A percentile compares a stretch with the other conserved stretches of the same genome.
Conservation (phyloP, 2,888 invertebrate genomes). For the Hololepta plana region DNA sequence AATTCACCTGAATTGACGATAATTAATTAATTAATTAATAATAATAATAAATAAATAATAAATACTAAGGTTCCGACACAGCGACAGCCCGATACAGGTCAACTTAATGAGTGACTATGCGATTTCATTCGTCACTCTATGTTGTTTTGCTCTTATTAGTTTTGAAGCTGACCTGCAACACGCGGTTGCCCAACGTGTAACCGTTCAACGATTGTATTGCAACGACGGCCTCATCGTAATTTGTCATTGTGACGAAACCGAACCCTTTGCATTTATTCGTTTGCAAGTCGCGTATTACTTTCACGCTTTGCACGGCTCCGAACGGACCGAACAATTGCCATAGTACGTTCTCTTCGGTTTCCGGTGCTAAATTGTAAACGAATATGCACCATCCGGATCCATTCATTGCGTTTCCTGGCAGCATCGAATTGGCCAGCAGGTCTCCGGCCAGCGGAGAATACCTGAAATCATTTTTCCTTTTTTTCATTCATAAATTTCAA, state of each 20-base stretch:
- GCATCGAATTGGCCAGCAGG: slow-evolving; percentile 51
- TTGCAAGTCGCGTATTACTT: slow-evolving; percentile 87
- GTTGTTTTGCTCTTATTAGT: slow-evolving; percentile 68
- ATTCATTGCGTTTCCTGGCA: slow-evolving; percentile 71
- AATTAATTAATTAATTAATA: too few species aligned
- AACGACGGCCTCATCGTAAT: slow-evolving; percentile 91
- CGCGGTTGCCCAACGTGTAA: slow-evolving; percentile 86
- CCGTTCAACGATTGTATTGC: slow-evolving; percentile 94
- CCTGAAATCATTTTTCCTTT: too few species aligned
- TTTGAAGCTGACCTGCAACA: slow-evolving; percentile 95
- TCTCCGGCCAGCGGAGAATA: slow-evolving; percentile 65
- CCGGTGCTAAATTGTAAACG: slow-evolving; percentile 82
- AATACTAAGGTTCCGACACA: slow-evolving; percentile 11
- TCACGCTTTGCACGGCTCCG: slow-evolving; percentile 93
- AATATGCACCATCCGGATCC: slow-evolving; percentile 87
- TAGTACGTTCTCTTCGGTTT: slow-evolving; percentile 78
- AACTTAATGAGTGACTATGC: slow-evolving; percentile 14
- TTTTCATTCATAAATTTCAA: too few species aligned
- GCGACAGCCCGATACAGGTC: too few species aligned
- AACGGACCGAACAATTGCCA: slow-evolving; percentile 96
- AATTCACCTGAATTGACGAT: too few species aligned
- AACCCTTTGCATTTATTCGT: slow-evolving; percentile 98
- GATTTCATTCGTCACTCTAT: slow-evolving; percentile 29
- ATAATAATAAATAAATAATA: too few species aligned
- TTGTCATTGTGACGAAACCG: slow-evolving; percentile 97